phyloP scores from a whole-genome alignment of 1,140 invertebrate species.

The honey bee (Apis mellifera) region Amel_HAv3.1 CM009938.2:846001-846500 shows the following conservation, averaged over 20 bases:
- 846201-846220: constrained; percentile 82
- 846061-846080: too few relatives aligned
- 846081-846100: too few relatives aligned
- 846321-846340: constrained; percentile 13
- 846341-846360: constrained; percentile 1
- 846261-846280: constrained; percentile 70
- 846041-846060: constrained; percentile 24
- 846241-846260: constrained; percentile 74
- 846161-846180: constrained; percentile 80
- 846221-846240: constrained; percentile 81
- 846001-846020: constrained; percentile 39
- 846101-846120: not conserved
- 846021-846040: constrained; percentile 34
- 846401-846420: constrained; percentile 28
- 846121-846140: constrained; percentile 73
- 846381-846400: constrained; percentile 12
- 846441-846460: constrained; percentile 1
- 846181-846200: constrained; percentile 81
- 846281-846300: constrained; percentile 22
- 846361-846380: not conserved
- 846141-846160: constrained; percentile 79
- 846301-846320: constrained; percentile 36
- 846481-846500: constrained; percentile 58
- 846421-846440: constrained; percentile 21
- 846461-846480: constrained; percentile 50